Evolutionary conservation across 1,140 invertebrate species (phyloP).

Genomic region (Hycleus cichorii): DNA sequence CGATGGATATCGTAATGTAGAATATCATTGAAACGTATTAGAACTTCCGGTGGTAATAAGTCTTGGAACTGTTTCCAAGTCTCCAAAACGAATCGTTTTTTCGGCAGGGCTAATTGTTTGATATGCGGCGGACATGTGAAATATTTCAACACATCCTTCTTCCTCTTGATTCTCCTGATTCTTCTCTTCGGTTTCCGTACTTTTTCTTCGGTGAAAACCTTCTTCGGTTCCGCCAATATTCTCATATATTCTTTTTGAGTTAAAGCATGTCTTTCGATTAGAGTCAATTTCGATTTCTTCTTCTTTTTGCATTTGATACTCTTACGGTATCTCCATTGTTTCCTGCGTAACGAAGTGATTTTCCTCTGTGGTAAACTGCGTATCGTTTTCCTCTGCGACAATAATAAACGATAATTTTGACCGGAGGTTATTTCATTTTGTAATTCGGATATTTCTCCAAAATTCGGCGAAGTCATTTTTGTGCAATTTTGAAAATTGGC

Average conservation of each 20-base stretch:
- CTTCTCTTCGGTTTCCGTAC: constrained; percentile 7
- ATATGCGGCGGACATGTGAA: constrained; percentile 24
- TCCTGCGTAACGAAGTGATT: too few species aligned
- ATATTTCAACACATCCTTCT: not conserved
- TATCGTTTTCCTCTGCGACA: too few species aligned
- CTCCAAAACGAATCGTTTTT: constrained; percentile 24
- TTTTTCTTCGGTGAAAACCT: not conserved
- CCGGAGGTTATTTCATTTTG: too few species aligned
- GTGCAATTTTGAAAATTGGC: constrained; percentile 1
- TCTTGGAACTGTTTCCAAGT: constrained; percentile 27
- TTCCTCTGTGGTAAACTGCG: too few species aligned
- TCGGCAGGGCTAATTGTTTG: constrained; percentile 24
- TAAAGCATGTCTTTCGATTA: constrained; percentile 22
- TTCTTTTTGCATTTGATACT: too few species aligned
- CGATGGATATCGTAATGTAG: constrained; percentile 25
- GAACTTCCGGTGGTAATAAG: constrained; percentile 21
- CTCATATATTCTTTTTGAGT: constrained; percentile 28
- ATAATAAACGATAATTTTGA: too few species aligned
- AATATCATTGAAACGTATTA: constrained; percentile 25
- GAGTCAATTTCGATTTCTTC: not conserved
- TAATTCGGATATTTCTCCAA: too few species aligned
- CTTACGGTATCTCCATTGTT: too few species aligned
- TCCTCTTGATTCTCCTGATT: constrained; percentile 1
- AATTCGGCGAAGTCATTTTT: not conserved
- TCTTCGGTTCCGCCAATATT: constrained; percentile 20